A percentile compares a stretch with the other conserved stretches of the same genome.
These are phyloP conservation scores for Shinisaurus crocodilurus DNA, from an alignment of 2,113 vertebrate genomes.

Conservation along the genomic window DNA sequence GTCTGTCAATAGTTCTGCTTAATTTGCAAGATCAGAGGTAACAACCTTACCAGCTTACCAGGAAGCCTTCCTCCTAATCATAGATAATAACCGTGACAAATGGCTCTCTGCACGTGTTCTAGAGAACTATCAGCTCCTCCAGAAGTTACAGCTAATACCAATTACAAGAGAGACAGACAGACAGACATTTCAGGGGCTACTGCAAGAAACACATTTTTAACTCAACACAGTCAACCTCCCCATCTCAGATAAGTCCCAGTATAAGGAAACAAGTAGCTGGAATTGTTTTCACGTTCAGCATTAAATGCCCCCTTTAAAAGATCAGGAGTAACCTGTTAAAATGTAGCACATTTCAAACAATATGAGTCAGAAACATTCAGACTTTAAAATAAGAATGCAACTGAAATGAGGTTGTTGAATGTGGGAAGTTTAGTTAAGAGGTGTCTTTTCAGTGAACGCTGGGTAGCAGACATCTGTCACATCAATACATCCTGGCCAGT, in stretches of 20 bases:
- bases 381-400: too few species aligned
- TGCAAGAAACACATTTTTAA: background rate
- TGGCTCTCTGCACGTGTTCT: background rate
- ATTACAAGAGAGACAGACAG: background rate
- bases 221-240: too few species aligned
- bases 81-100: background rate
- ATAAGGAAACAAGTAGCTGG: background rate
- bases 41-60: background rate
- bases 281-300: background rate
- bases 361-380: background rate
- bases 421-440: background rate
- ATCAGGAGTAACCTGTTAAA: background rate
- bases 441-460: background rate
- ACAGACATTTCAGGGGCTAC: background rate
- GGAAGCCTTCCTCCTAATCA: background rate
- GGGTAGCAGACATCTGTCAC: background rate
- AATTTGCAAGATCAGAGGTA: background rate
- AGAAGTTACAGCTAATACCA: background rate
- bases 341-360: too few species aligned
- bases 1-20: conserved; percentile 33
- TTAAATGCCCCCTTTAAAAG: background rate
- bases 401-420: too few species aligned
- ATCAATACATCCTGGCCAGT: background rate
- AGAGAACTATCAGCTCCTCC: background rate
- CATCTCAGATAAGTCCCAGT: background rate